Evolutionary conservation across 1,140 invertebrate species (phyloP).

Genomic region (Lucilia cuprina): DNA sequence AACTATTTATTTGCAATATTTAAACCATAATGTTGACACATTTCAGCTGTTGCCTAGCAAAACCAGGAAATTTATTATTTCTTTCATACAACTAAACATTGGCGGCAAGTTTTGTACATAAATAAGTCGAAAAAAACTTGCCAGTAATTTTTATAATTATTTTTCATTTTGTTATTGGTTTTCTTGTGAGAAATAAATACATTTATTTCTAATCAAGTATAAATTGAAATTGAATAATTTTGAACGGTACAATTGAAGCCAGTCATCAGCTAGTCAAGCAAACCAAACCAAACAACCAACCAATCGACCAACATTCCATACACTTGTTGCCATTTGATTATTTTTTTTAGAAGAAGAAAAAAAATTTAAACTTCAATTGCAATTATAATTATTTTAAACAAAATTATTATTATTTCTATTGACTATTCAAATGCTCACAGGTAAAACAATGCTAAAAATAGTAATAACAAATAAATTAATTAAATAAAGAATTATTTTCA

Average conservation of each 20-base stretch:
- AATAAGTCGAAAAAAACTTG: no score
- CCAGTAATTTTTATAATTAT: not conserved
- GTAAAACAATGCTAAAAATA: conserved; percentile 12
- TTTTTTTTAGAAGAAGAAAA: no score
- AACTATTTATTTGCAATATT: no score
- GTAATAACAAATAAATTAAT: not conserved
- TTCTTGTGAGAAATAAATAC: not conserved
- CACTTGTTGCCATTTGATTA: not conserved
- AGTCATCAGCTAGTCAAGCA: not conserved
- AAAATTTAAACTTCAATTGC: not conserved
- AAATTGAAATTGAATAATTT: conserved; percentile 4
- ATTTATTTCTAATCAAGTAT: not conserved
- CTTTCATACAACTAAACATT: not conserved
- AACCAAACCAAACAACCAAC: not conserved
- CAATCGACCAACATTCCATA: not conserved
- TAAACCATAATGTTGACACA: not conserved
- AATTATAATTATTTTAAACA: not conserved
- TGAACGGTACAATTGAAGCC: not conserved
- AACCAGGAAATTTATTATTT: not conserved
- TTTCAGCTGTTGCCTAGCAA: not conserved
- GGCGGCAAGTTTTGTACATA: no score
- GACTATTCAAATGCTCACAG: conserved; percentile 6
- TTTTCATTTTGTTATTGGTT: not conserved
- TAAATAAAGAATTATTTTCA: not conserved
- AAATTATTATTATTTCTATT: not conserved